A percentile compares a stretch with the other conserved stretches of the same genome.
phyloP scores from a whole-genome alignment of 2,797 vertebrate genomes.

The Darevskia mixta region DNA sequence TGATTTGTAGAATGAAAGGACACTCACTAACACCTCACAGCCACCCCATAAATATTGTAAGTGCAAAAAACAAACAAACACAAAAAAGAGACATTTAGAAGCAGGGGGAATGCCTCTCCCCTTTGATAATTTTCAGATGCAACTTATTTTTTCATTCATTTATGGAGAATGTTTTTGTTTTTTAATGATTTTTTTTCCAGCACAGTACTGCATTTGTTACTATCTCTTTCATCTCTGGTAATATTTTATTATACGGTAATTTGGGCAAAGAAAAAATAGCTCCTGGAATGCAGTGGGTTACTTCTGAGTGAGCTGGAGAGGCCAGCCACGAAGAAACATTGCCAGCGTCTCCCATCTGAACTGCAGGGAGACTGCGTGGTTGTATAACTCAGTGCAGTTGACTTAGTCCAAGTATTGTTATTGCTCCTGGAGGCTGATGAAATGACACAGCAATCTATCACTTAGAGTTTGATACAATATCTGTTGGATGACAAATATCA shows the following conservation, averaged over 20 bases:
- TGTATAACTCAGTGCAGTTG: not conserved
- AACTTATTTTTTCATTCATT: too few relatives aligned
- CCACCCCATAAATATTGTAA: too few relatives aligned
- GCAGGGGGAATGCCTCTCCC: too few relatives aligned
- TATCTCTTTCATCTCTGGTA: not conserved
- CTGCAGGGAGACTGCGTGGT: not conserved
- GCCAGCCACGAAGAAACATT: not conserved
- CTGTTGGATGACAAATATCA: constrained; percentile 1
- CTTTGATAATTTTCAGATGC: too few relatives aligned
- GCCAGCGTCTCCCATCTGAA: not conserved
- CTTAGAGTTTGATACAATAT: not conserved
- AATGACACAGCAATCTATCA: not conserved
- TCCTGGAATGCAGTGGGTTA: not conserved
- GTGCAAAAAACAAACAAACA: too few relatives aligned
- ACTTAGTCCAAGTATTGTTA: constrained; percentile 16
- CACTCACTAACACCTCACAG: too few relatives aligned
- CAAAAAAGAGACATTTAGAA: too few relatives aligned
- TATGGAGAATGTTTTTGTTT: too few relatives aligned
- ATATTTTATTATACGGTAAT: not conserved
- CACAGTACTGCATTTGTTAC: too few relatives aligned
- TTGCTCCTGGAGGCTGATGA: not conserved
- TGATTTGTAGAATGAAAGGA: too few relatives aligned
- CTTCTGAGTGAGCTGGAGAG: not conserved
- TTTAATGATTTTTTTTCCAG: too few relatives aligned
- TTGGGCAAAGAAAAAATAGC: not conserved